Evolutionary conservation across 2,888 invertebrate genomes (phyloP).

Genomic region (Mesodorylaimus sp.): DNA sequence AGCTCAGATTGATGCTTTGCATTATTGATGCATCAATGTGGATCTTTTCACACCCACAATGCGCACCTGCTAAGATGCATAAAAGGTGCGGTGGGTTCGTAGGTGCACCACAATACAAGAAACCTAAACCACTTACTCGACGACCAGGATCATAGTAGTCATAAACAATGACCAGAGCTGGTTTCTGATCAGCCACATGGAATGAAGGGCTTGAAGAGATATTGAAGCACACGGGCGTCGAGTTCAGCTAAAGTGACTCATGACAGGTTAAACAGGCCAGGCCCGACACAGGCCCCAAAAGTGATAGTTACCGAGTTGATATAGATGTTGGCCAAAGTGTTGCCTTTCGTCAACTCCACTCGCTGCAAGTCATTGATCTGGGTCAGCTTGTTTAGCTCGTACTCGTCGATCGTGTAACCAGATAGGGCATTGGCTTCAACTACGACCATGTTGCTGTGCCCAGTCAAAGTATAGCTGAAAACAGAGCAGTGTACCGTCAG

Average conservation of each 20-base stretch:
- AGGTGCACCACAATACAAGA: too few species aligned
- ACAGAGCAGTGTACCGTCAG: too few species aligned
- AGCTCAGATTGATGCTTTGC: too few species aligned
- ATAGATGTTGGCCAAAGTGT: slow-evolving; percentile 34
- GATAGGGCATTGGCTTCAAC: slow-evolving; percentile 30
- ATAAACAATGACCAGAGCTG: slow-evolving; percentile 61
- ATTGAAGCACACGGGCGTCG: slow-evolving; percentile 47
- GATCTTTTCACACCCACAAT: too few species aligned
- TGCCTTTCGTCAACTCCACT: slow-evolving; percentile 29
- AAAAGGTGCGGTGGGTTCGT: too few species aligned
- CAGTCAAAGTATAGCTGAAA: slow-evolving; percentile 22
- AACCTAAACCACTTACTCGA: slow-evolving; percentile 21
- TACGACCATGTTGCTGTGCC: slow-evolving; percentile 33
- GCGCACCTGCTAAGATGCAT: too few species aligned
- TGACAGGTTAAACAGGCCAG: too few species aligned
- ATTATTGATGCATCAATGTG: too few species aligned
- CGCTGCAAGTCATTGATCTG: slow-evolving; percentile 29
- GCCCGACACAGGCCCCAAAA: too few species aligned
- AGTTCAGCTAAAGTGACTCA: slow-evolving; percentile 22
- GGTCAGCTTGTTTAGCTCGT: slow-evolving; percentile 18
- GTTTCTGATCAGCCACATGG: slow-evolving; percentile 64
- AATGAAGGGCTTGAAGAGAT: slow-evolving; percentile 61
- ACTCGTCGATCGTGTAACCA: slow-evolving; percentile 27
- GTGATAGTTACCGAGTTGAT: slow-evolving; percentile 31
- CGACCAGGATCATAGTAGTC: slow-evolving; percentile 65